phyloP scores from a whole-genome alignment of 2,888 invertebrate genomes.

The Temnothorax ravouxi region DNA sequence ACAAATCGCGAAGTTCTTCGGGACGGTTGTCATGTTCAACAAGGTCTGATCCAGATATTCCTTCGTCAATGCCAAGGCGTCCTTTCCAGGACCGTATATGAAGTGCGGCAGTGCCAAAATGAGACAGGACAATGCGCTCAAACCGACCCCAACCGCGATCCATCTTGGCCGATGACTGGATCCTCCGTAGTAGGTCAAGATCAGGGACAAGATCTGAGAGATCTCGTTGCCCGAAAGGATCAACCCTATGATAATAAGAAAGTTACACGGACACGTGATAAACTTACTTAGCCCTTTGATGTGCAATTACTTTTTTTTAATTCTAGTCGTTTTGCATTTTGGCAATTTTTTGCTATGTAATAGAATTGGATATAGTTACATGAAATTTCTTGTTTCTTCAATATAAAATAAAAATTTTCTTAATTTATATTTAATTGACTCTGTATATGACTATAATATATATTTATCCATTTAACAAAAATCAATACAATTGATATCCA shows the following conservation, averaged over 20 bases:
- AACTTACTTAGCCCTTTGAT: neutral
- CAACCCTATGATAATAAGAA: constrained; percentile 86
- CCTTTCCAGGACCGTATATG: constrained; percentile 89
- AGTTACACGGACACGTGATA: neutral
- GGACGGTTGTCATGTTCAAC: constrained; percentile 75
- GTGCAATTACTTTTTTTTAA: neutral
- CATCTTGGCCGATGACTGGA: constrained; percentile 90
- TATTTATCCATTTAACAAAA: neutral
- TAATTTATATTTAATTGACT: neutral
- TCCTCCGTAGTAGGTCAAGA: constrained; percentile 90
- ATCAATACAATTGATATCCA: neutral
- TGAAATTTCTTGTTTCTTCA: neutral
- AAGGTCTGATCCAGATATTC: constrained; percentile 85
- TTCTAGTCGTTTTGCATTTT: neutral
- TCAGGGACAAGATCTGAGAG: constrained; percentile 89
- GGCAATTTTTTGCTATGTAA: neutral
- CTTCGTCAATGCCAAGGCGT: constrained; percentile 87
- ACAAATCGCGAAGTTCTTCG: constrained; percentile 79
- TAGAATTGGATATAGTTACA: neutral
- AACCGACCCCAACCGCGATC: constrained; percentile 89
- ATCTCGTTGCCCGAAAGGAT: constrained; percentile 91
- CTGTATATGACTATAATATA: neutral
- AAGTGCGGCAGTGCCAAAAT: constrained; percentile 89
- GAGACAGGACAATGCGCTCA: constrained; percentile 89
- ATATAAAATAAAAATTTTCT: neutral